Evolutionary conservation across 64 coral and sea anemone genomes (phyloP).

Genomic region (Acropora tenuis): DNA sequence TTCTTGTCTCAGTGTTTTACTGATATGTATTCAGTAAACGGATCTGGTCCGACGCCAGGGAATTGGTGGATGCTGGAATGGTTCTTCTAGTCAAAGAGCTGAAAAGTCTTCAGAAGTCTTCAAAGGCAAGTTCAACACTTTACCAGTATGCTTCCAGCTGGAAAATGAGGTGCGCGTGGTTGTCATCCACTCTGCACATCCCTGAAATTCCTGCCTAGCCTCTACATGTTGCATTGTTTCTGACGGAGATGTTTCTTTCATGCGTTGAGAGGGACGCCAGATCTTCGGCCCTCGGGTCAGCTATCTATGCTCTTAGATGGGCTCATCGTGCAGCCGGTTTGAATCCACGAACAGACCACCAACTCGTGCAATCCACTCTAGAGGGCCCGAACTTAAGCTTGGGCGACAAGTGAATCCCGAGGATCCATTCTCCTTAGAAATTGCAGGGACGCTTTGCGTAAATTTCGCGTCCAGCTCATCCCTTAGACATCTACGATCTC

Average conservation of each 20-base stretch:
- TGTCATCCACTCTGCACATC: too few species aligned
- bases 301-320: not conserved
- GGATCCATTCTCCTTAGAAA: too few species aligned
- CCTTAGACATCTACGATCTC: too few species aligned
- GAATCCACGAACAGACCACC: not conserved
- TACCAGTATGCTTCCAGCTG: not conserved
- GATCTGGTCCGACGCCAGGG: not conserved
- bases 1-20: not conserved
- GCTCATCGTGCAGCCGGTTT: not conserved
- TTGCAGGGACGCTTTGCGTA: too few species aligned
- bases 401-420: too few species aligned
- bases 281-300: not conserved
- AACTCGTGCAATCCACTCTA: not conserved
- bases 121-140: not conserved
- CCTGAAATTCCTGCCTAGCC: too few species aligned
- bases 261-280: not conserved
- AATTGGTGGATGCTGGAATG: not conserved
- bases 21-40: not conserved
- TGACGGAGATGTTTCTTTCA: not conserved
- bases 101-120: constrained; percentile 14
- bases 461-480: too few species aligned
- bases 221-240: not conserved
- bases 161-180: too few species aligned
- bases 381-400: too few species aligned
- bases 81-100: not conserved